Conservation (phyloP, 1,140 invertebrate genomes). For the Sycophila sp. region DNA sequence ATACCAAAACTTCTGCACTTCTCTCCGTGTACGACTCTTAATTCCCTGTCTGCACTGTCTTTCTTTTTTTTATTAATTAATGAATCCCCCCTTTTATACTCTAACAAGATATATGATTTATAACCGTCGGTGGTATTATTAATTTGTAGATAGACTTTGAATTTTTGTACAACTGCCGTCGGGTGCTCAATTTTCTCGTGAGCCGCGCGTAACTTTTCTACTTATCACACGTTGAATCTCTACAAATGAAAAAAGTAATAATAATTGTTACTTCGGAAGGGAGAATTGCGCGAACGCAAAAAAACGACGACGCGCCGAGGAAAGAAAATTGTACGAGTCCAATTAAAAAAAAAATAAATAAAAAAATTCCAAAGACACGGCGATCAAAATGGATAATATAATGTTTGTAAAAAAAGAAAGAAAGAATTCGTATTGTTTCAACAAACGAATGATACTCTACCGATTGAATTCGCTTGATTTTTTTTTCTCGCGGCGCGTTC, state of each 20-base stretch:
- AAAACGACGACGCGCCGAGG: not conserved
- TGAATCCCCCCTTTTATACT: no score
- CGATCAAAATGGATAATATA: no score
- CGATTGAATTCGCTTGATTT: no score
- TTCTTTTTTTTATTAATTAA: slow-evolving; percentile 13
- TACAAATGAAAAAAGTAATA: no score
- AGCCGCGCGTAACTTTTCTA: no score
- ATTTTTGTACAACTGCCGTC: slow-evolving; percentile 31
- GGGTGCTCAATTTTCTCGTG: slow-evolving; percentile 8
- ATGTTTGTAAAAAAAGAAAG: not conserved
- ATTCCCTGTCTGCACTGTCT: not conserved
- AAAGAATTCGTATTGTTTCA: not conserved
- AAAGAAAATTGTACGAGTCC: slow-evolving; percentile 13
- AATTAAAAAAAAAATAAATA: not conserved
- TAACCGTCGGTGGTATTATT: slow-evolving; percentile 37
- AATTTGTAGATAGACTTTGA: slow-evolving; percentile 40
- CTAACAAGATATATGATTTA: no score
- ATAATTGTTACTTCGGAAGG: no score
- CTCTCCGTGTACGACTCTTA: not conserved
- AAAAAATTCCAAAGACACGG: no score
- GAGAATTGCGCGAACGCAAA: no score
- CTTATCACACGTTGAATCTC: no score
- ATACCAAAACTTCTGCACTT: not conserved
- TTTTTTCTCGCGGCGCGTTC: no score
- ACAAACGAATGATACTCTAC: no score